phyloP scores from a whole-genome alignment of 2,797 vertebrate genomes.

The Rhinoraja longicauda region DNA sequence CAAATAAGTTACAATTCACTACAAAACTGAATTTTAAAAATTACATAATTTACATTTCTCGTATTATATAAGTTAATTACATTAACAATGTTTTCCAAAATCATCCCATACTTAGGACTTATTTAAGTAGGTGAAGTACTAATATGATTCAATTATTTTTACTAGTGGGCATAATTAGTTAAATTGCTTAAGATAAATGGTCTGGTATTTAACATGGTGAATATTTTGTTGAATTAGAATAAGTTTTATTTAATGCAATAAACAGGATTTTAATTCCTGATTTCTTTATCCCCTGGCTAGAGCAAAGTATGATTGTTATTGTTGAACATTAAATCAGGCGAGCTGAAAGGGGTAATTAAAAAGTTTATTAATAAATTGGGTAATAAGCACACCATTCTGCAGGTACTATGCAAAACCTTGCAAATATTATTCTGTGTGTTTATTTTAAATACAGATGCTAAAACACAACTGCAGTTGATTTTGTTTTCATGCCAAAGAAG shows the following conservation, averaged over 20 bases:
- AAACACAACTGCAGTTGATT: not conserved
- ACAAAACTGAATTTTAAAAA: not conserved
- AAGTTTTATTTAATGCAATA: not conserved
- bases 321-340: not conserved
- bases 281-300: not conserved
- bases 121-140: not conserved
- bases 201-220: not conserved
- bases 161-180: not conserved
- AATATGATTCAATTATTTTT: not conserved
- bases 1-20: too few species aligned
- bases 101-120: not conserved
- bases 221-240: not conserved
- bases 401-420: not conserved
- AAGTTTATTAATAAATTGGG: not conserved
- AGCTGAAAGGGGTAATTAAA: not conserved
- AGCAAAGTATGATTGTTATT: not conserved
- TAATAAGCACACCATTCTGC: not conserved
- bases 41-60: not conserved
- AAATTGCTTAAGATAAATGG: too few species aligned
- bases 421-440: not conserved
- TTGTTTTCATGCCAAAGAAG: not conserved
- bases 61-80: not conserved
- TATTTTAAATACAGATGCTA: not conserved
- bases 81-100: not conserved
- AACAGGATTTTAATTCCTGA: not conserved